Evolutionary conservation across 2,113 vertebrate species (phyloP).

Genomic region (Tricholaema leucomelas): DNA sequence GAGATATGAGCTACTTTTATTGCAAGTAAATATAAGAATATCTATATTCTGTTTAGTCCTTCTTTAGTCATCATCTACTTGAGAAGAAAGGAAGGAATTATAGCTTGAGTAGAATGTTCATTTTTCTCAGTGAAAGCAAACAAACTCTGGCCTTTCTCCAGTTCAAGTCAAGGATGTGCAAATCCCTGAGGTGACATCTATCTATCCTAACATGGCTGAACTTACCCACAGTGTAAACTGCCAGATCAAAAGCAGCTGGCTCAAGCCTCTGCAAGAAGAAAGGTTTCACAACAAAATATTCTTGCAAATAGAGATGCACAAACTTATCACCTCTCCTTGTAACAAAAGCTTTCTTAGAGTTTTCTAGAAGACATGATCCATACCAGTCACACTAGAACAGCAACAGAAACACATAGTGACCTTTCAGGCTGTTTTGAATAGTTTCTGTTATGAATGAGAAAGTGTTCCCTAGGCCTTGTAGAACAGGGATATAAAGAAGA

Average conservation of each 20-base stretch:
- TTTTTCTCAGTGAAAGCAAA: neutral
- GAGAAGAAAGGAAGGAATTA: constrained; percentile 7
- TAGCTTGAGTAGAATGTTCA: neutral
- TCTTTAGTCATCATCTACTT: constrained; percentile 13
- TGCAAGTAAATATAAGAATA: constrained; percentile 34
- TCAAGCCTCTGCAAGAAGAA: neutral
- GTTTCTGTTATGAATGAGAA: neutral
- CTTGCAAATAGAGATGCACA: neutral
- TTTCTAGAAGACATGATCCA: neutral
- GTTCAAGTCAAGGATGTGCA: neutral
- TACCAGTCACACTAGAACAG: neutral
- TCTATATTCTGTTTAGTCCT: constrained; percentile 19
- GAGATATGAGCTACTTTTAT: constrained; percentile 23
- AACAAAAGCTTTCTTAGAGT: neutral
- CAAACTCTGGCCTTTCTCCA: neutral
- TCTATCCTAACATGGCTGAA: neutral
- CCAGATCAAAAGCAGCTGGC: neutral
- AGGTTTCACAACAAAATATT: neutral
- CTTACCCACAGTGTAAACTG: neutral
- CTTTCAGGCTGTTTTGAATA: neutral
- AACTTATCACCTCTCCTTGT: neutral
- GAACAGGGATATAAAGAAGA: neutral
- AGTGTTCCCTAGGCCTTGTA: neutral
- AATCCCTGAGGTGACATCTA: neutral
- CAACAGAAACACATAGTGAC: neutral